These are phyloP conservation scores for Hoplodrina blanda DNA, from an alignment of 2,888 invertebrate genomes.

Conservation along the genomic window DNA sequence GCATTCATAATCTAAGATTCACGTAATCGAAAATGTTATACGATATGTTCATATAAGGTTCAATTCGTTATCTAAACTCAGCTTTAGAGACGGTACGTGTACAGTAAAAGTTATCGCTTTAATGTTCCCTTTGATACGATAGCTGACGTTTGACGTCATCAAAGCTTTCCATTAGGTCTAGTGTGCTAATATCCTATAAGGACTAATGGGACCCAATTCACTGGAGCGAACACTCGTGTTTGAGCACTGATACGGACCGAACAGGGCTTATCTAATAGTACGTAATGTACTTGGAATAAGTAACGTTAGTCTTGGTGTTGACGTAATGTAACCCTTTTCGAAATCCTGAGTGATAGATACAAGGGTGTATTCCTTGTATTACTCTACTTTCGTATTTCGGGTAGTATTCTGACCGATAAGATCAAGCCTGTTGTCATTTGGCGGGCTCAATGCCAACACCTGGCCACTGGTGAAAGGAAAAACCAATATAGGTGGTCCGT, in stretches of 20 bases:
- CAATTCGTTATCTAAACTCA: conserved; percentile 27
- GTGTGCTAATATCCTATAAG: conserved; percentile 49
- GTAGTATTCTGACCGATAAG: conserved; percentile 1
- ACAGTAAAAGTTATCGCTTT: conserved; percentile 48
- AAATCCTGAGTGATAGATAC: background rate
- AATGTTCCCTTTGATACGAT: conserved; percentile 57
- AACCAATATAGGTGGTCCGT: background rate
- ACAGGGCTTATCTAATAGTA: conserved; percentile 29
- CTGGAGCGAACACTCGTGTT: conserved; percentile 43
- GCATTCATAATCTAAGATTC: too few relatives aligned
- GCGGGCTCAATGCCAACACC: conserved; percentile 6
- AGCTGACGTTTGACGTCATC: conserved; percentile 58
- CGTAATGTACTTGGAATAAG: conserved; percentile 37
- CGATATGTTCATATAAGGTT: background rate
- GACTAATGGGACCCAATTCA: conserved; percentile 54
- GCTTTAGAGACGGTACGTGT: conserved; percentile 29
- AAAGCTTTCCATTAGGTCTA: conserved; percentile 59
- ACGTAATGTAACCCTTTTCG: conserved; percentile 10
- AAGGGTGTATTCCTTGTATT: background rate
- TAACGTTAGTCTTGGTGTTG: conserved; percentile 17
- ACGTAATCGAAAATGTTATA: background rate
- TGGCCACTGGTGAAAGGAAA: conserved; percentile 5
- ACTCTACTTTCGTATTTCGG: conserved; percentile 1
- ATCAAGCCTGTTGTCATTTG: conserved; percentile 7
- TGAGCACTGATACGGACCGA: conserved; percentile 44